Percentiles rank a stretch among this genome's conserved stretches.
Conservation (phyloP, 2,113 vertebrate genomes). For the Gobiocypris rarus region DNA sequence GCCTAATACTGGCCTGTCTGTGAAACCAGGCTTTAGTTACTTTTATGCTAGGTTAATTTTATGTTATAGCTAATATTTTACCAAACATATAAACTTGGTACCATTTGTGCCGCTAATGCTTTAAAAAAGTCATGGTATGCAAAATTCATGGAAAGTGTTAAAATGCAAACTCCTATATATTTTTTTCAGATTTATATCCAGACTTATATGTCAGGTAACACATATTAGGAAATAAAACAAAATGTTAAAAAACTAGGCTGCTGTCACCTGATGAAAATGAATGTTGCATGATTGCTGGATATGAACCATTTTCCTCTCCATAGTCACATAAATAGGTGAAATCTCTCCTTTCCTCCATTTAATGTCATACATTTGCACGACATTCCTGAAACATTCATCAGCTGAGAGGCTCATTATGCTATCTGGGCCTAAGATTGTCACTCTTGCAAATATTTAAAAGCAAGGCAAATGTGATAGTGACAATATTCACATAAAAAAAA, state of each 20-base stretch:
- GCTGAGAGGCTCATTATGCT: neutral
- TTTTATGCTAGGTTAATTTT: neutral
- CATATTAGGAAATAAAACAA: neutral
- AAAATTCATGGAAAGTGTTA: neutral
- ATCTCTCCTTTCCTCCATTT: slow-evolving; percentile 6
- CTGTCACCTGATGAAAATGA: neutral
- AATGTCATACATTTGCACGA: neutral
- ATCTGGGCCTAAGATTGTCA: slow-evolving; percentile 8
- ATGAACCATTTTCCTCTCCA: neutral
- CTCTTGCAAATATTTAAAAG: slow-evolving; percentile 14
- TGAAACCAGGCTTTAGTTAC: neutral
- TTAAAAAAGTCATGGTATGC: neutral
- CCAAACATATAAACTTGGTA: neutral
- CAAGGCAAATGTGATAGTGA: slow-evolving; percentile 1
- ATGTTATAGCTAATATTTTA: neutral
- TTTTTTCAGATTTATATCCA: neutral
- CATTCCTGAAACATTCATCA: slow-evolving; percentile 14
- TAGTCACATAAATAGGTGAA: neutral
- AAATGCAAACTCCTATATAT: neutral
- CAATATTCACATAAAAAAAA: slow-evolving; percentile 14
- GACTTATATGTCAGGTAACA: neutral
- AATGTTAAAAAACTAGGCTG: neutral
- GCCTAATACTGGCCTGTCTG: too few species aligned
- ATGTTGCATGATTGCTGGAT: slow-evolving; percentile 9
- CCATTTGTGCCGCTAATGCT: neutral